Evolutionary conservation across 2,797 vertebrate species (phyloP).

Genomic region (Catharus ustulatus): DNA sequence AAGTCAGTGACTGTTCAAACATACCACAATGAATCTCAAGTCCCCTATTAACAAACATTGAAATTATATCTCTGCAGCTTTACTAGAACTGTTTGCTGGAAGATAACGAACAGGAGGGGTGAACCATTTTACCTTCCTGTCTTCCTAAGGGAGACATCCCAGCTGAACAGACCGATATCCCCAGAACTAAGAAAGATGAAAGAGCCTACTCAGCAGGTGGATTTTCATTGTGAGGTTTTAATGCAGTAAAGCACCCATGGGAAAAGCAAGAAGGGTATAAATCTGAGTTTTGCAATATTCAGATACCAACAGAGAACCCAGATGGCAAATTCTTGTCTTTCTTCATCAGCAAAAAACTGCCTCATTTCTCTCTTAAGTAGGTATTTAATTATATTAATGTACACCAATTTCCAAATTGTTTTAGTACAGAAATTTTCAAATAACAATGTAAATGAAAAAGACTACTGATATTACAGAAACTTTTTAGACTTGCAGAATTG

Average conservation of each 20-base stretch:
- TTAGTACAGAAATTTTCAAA: constrained; percentile 17
- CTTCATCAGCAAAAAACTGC: not conserved
- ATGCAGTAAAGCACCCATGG: not conserved
- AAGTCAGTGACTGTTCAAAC: not conserved
- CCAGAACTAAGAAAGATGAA: not conserved
- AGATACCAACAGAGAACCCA: not conserved
- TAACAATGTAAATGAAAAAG: constrained; percentile 43
- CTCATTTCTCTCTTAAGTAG: not conserved
- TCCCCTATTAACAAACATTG: not conserved
- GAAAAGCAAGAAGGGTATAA: not conserved
- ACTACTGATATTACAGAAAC: constrained; percentile 21
- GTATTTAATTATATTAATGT: not conserved
- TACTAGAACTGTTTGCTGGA: not conserved
- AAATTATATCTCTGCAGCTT: not conserved
- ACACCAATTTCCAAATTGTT: constrained; percentile 19
- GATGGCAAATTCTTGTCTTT: not conserved
- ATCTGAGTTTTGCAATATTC: not conserved
- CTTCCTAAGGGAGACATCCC: not conserved
- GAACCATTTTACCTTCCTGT: not conserved
- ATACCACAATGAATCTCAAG: not conserved
- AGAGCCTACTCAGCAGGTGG: not conserved
- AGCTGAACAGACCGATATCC: not conserved
- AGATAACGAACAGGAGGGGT: not conserved
- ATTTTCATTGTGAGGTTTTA: not conserved
- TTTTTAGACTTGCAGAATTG: constrained; percentile 10